These are phyloP conservation scores for Physeter macrocephalus DNA, from an alignment of 2,113 vertebrate species.

Conservation along the genomic window DNA sequence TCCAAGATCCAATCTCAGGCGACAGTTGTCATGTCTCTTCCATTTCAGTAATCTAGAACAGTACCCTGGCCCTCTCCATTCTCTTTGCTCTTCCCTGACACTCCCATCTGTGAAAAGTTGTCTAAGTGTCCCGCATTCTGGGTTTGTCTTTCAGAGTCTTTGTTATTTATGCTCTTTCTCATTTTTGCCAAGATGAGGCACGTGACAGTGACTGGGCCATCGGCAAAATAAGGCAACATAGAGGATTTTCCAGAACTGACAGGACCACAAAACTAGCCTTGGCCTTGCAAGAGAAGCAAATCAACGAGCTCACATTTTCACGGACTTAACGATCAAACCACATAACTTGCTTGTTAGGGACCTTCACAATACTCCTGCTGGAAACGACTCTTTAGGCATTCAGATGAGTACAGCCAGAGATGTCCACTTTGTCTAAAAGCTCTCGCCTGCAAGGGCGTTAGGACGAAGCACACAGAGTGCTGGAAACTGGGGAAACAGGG, in stretches of 20 bases:
- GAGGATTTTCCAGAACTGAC: slow-evolving; percentile 30
- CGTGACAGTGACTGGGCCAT: neutral
- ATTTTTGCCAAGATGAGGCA: neutral
- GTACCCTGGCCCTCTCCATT: too few relatives aligned
- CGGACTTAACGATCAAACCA: neutral
- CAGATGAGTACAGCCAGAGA: neutral
- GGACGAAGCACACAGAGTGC: neutral
- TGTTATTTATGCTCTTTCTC: neutral
- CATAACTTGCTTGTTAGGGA: slow-evolving; percentile 1
- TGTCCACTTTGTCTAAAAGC: neutral
- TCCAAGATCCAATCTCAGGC: neutral
- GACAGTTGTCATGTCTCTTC: neutral
- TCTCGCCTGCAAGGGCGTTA: neutral
- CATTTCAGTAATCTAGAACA: neutral
- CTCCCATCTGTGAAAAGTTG: neutral
- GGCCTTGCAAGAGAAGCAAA: neutral
- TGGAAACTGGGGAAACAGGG: neutral
- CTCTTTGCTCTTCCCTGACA: neutral
- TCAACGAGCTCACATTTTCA: neutral
- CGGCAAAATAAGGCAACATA: neutral
- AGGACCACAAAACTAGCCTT: neutral
- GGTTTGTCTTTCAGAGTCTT: neutral
- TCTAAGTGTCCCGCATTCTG: neutral
- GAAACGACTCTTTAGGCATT: neutral
- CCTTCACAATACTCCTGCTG: neutral